Evolutionary conservation across 2,113 vertebrate species (phyloP), one percentile per base, ranked within the genome.

Genomic region (Geococcyx californianus): DNA sequence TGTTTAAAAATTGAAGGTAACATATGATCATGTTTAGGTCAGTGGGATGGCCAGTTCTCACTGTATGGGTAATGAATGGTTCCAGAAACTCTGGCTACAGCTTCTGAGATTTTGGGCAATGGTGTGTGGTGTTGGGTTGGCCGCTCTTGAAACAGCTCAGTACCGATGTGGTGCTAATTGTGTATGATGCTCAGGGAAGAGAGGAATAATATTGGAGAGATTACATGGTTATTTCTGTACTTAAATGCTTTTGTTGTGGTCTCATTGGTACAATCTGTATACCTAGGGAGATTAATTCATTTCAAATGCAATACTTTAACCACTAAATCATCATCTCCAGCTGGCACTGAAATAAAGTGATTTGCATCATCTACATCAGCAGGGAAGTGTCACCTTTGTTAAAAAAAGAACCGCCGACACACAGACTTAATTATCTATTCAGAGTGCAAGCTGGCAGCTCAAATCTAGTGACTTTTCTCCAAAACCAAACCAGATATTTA

Each of bases 351-450:
- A 94, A 92, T 83, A 18, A 88, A 95, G 76, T 75, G 76, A 94
- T 94, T 94, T 96, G 79, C 92, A 96, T 96, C 94, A 96, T 96
- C 86, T 97, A 62, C 86, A 89, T 96, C 94, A 92, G 88, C 80
- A 87, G 88, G 74, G 73, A 96, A 96, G 92, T 92, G 95, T 93
- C 94, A 95, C 94, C 93, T 95, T 82, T 87, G 90, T 95, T 95
- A 95, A 96, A 97, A 97, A 96, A 96, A 89, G 95, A 96, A 94
- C 95, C 92, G 92, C 95, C 79, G 2, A 96, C 90, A 95, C 91
- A 89, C 69, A 96, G 90, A 89, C 95, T 96, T 96, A 95, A 96
- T 95, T 97, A 95, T 90, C 88, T 92, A 67, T 90, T 94, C 93
- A 83, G 47, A 87, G 77, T 94, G 80, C 87, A 84, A 93, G 73